A percentile compares a stretch with the other conserved stretches of the same genome.
phyloP scores from a whole-genome alignment of 2,888 invertebrate species.

The Lithophane socia region DNA sequence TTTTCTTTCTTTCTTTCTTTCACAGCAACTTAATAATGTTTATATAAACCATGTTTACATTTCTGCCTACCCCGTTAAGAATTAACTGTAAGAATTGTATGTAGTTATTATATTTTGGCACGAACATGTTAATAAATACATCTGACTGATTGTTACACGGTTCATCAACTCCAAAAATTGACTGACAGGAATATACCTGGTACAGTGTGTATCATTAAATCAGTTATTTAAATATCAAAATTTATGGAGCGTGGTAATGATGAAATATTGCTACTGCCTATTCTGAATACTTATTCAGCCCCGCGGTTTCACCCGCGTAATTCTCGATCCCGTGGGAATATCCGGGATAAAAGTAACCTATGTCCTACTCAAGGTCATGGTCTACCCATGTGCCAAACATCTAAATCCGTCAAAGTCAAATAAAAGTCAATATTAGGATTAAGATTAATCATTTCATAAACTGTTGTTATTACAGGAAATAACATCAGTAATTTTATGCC shows the following conservation, averaged over 20 bases:
- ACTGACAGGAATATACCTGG: conserved; percentile 12
- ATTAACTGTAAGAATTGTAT: neutral
- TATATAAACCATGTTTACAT: neutral
- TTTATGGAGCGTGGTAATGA: conserved; percentile 20
- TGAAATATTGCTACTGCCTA: neutral
- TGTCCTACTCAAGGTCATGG: no score
- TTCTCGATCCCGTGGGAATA: no score
- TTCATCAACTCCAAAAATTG: conserved; percentile 17
- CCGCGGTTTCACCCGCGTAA: no score
- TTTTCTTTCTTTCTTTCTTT: no score
- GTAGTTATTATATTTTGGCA: neutral
- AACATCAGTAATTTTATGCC: no score
- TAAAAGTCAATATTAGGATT: no score
- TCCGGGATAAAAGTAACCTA: no score
- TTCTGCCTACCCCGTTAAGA: neutral
- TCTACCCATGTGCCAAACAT: no score
- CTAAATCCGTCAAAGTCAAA: no score
- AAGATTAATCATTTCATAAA: no score
- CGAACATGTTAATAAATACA: neutral
- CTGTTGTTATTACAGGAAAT: no score
- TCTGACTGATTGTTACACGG: conserved; percentile 11
- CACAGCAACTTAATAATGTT: neutral
- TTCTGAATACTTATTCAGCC: neutral
- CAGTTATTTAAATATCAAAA: conserved; percentile 13
- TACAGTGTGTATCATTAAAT: neutral